phyloP scores from a whole-genome alignment of 2,797 vertebrate species.

The Rhinatrema bivittatum region DNA sequence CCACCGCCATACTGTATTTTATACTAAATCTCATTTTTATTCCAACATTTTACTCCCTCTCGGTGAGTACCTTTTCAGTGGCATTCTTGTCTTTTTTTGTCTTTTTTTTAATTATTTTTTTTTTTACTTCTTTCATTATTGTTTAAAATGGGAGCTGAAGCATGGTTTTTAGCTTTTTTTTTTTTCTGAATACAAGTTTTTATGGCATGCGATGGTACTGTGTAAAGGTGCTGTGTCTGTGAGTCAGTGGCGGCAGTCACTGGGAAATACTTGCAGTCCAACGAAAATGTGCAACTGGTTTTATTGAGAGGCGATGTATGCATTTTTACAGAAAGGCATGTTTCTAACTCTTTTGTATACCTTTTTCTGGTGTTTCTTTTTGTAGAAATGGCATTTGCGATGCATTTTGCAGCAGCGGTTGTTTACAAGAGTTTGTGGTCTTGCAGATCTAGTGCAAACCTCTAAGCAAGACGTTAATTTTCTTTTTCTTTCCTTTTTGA shows the following conservation, averaged over 20 bases:
- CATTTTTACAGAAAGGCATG: constrained; percentile 57
- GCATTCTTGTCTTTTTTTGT: constrained; percentile 85
- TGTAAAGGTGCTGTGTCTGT: constrained; percentile 71
- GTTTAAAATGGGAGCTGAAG: constrained; percentile 72
- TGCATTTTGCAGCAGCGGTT: constrained; percentile 78
- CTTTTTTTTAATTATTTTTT: constrained; percentile 54
- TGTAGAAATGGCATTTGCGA: constrained; percentile 67
- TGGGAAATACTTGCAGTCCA: constrained; percentile 61
- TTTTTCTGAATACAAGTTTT: constrained; percentile 91
- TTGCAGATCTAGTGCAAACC: constrained; percentile 68
- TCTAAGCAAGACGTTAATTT: constrained; percentile 70
- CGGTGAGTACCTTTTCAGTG: constrained; percentile 96
- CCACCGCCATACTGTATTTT: constrained; percentile 95
- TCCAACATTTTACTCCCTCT: constrained; percentile 97
- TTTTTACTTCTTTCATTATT: constrained; percentile 89
- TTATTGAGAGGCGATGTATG: constrained; percentile 65
- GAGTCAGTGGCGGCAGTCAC: constrained; percentile 57
- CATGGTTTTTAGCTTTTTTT: constrained; percentile 82
- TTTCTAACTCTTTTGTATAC: constrained; percentile 74
- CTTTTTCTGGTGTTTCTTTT: constrained; percentile 61
- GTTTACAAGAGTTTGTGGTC: constrained; percentile 81
- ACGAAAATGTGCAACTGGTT: constrained; percentile 79
- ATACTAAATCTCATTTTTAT: constrained; percentile 95
- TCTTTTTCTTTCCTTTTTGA: constrained; percentile 55
- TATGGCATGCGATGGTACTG: constrained; percentile 83